These are phyloP conservation scores for Mesocricetus auratus DNA, from an alignment of 2,113 vertebrate species.

Conservation along the genomic window DNA sequence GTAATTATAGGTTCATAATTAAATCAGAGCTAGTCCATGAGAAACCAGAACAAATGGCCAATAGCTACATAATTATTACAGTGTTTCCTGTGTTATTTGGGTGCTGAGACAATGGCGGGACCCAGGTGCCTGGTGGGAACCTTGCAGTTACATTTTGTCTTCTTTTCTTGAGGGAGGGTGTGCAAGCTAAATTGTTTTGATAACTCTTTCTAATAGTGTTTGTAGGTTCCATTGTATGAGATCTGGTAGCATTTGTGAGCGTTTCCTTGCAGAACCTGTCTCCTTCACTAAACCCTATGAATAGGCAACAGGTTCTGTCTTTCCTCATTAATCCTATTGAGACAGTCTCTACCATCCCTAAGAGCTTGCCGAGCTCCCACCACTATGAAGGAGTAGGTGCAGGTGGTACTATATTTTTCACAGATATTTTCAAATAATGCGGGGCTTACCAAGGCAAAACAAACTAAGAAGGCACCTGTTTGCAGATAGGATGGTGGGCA, in stretches of 20 bases:
- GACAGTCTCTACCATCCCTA: slow-evolving; percentile 93
- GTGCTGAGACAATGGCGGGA: no score
- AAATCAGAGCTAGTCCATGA: no score
- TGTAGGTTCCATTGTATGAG: slow-evolving; percentile 91
- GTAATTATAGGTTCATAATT: no score
- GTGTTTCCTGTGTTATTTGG: no score
- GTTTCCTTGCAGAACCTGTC: slow-evolving; percentile 90
- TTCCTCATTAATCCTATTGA: slow-evolving; percentile 94
- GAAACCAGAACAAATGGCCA: no score
- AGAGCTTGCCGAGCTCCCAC: slow-evolving; percentile 93
- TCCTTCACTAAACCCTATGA: slow-evolving; percentile 92
- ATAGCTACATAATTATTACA: no score
- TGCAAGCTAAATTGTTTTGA: slow-evolving; percentile 91
- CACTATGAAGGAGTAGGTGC: slow-evolving; percentile 92
- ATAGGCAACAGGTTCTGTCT: slow-evolving; percentile 83
- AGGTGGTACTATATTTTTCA: slow-evolving; percentile 92
- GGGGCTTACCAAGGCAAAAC: slow-evolving; percentile 72
- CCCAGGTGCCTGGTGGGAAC: no score
- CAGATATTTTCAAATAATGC: slow-evolving; percentile 95
- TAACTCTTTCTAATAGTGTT: slow-evolving; percentile 83
- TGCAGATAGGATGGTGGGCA: slow-evolving; percentile 92
- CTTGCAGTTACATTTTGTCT: slow-evolving; percentile 63
- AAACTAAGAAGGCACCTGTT: slow-evolving; percentile 94
- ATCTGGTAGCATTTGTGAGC: slow-evolving; percentile 91
- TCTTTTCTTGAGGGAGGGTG: slow-evolving; percentile 90